Base-by-base conservation (phyloP, 2,888 invertebrate species). In the Embidobia sp. region DNA sequence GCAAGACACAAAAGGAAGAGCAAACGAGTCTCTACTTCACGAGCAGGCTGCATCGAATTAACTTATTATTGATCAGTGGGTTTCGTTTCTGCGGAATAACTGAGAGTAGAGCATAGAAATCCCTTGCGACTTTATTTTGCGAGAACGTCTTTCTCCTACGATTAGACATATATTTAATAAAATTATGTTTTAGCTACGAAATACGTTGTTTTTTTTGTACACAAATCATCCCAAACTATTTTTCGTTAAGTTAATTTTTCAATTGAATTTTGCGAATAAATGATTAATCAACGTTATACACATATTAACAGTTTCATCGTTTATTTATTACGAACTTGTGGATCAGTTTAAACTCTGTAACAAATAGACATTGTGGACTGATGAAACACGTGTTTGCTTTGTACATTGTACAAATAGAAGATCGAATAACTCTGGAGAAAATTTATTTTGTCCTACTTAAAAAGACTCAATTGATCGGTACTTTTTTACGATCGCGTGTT, bases 161-260 rank as follows among this genome's bases (percentile, higher is more conserved):
- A 63, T 69, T 75, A 74, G 66, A 66, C 69, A 61, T 69, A 64
- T 75, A 75, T 75, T 75, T 75, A 75, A 75, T 75, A 76, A 76
- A 76, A 76, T 70, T 69, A 76, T 76, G 76, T 76, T 76, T 76
- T 76, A 69, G 74, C 67, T 75, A 75, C 61, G 53, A 66, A 26
- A 3, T 26, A 37, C 3, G 15, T 11, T 3, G 11, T 49, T 35
- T 51, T 35, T 51, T 13, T 19, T 19, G 10, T 19, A n/a, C 6
- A 22, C 6, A 22, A 22, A 6, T 22, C 22, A 22, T 16, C 49
- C 8, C 15, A 18, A 0, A n/a, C n/a, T n/a, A 6, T 33, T 49
- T 44, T 44, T 44, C n/a, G 7, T 40, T 5, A 40, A 40, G 3
- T 40, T 16, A 16, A 40, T 6, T 16, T 40, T 40, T 4, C 22